These are phyloP conservation scores for Stenichneumon culpator DNA, from an alignment of 2,888 invertebrate genomes.

Conservation along the genomic window DNA sequence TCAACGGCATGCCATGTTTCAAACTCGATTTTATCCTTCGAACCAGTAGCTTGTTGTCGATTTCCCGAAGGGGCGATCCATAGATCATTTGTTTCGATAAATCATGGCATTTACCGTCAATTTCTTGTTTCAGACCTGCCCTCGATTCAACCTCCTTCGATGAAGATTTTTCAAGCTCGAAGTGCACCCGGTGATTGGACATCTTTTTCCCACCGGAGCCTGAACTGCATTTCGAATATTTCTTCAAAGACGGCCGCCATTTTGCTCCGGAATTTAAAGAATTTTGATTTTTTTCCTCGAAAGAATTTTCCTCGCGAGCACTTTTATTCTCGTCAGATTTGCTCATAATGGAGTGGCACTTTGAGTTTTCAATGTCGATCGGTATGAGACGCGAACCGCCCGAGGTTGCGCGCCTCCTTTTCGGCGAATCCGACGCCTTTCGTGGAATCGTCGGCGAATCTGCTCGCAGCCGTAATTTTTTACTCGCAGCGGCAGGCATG, in stretches of 20 bases:
- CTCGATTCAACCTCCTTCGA: background rate
- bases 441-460: conserved; percentile 54
- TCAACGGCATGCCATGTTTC: conserved; percentile 60
- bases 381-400: conserved; percentile 54
- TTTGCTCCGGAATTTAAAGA: background rate
- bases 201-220: background rate
- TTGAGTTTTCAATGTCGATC: conserved; percentile 26
- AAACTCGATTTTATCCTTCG: conserved; percentile 61
- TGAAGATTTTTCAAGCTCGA: conserved; percentile 16
- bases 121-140: background rate
- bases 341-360: background rate
- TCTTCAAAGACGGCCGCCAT: conserved; percentile 24
- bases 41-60: conserved; percentile 50
- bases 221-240: background rate
- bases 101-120: background rate
- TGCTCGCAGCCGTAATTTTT: conserved; percentile 32
- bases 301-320: background rate
- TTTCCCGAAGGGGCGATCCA: background rate
- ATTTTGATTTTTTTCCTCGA: background rate
- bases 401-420: background rate
- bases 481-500: background rate
- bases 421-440: background rate
- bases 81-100: background rate
- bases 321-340: background rate
- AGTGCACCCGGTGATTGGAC: conserved; percentile 35